A percentile compares a stretch with the other conserved stretches of the same genome.
Conservation (phyloP, 2,797 vertebrate genomes). For the Xiphophorus birchmanni region DNA sequence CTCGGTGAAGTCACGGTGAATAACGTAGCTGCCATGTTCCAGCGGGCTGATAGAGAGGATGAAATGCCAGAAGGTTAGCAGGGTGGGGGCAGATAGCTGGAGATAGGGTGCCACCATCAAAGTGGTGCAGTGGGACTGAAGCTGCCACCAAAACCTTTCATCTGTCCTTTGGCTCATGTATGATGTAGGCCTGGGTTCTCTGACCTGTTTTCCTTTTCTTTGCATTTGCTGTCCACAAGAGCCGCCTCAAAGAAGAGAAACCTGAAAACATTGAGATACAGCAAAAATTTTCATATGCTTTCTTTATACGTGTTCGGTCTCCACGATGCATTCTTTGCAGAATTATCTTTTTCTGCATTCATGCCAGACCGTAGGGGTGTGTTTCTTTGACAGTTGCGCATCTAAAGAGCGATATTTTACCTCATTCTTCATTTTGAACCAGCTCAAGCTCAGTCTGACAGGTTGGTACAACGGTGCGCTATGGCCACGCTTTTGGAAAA, state of each 20-base stretch:
- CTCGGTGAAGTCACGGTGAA: conserved; percentile 37
- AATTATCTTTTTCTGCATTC: neutral
- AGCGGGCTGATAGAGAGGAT: conserved; percentile 22
- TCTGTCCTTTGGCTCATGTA: conserved; percentile 36
- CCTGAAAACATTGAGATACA: conserved; percentile 56
- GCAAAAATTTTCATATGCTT: neutral
- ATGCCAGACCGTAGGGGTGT: neutral
- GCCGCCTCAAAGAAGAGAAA: conserved; percentile 60
- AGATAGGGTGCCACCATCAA: conserved; percentile 58
- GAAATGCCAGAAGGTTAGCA: conserved; percentile 56
- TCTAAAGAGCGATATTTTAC: neutral
- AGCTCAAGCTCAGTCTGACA: neutral
- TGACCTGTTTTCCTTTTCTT: conserved; percentile 58
- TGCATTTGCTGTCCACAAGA: conserved; percentile 41
- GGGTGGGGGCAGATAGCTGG: conserved; percentile 52
- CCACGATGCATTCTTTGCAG: neutral
- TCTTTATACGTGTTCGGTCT: neutral
- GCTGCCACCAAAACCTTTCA: conserved; percentile 65
- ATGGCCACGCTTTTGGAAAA: too few species aligned
- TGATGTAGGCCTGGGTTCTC: conserved; percentile 30
- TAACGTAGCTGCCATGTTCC: conserved; percentile 25
- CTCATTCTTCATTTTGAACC: neutral
- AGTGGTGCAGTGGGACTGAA: conserved; percentile 63
- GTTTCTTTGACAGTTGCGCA: neutral
- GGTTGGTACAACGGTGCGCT: too few species aligned